Base-by-base conservation (phyloP, 2,888 invertebrate genomes). In the Meandrusa payeni region DNA sequence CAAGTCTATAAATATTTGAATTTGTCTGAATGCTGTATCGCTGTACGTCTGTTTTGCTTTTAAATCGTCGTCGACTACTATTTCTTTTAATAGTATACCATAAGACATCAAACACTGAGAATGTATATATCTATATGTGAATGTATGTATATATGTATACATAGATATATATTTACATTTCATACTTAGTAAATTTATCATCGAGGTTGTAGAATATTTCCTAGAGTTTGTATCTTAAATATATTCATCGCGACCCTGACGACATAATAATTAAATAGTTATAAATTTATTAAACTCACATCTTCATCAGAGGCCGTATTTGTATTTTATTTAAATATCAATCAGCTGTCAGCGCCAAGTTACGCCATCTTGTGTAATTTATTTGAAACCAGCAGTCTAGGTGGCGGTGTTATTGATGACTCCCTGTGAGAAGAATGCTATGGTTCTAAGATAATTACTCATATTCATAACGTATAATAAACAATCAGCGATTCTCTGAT, bases 281-380 rank as follows among this genome's bases (percentile, higher is more conserved):
- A 48, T 44, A 47, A 34, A 28, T 50, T 51, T 47, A 53, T 51
- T 33, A 41, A 45, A 41, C 13, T 29, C 36, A 28, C 44, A 44
- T 48, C 47, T 54, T 49, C 41, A 46, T 41, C 31, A 31, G 39
- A 36, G 32, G 47, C 38, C 46, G 52, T 50, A 29, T 36, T 55
- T 55, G 52, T 47, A 54, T 54, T 45, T 49, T 40, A 57, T 56
- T 56, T 50, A 52, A 48, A 56, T 59, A 55, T 57, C 54, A 57
- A 56, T 53, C 55, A 55, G 31, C 31, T 51, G 54, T 51, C 50
- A 46, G 11, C 41, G 23, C 42, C 54, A 59, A 58, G 59, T 57
- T 40, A 37, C 19, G 4, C 42, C 29, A 23, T 42, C 29, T 42
- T 42, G 26, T 32, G 38, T 23, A 40, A 46, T 20, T 31, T 36